A percentile compares a stretch with the other conserved stretches of the same genome.
Conservation (phyloP, 2,113 vertebrate genomes). For the Malurus cyaneus region DNA sequence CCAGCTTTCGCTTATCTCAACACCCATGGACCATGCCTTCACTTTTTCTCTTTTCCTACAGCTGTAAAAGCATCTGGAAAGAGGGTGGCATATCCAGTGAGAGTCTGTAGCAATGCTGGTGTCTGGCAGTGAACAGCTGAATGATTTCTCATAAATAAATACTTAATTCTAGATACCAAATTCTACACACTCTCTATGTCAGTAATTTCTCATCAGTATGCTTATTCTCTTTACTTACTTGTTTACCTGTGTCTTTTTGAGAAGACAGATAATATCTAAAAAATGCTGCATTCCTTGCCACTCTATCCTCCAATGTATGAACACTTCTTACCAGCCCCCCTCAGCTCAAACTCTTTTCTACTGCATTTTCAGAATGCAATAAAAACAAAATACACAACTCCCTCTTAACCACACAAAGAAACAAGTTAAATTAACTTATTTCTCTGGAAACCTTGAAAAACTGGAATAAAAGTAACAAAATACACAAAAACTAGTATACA, state of each 20-base stretch:
- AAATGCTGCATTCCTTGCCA: not conserved
- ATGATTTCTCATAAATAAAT: not conserved
- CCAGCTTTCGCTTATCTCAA: not conserved
- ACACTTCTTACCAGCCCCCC: not conserved
- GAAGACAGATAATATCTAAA: not conserved
- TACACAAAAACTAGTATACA: not conserved
- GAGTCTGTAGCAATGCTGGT: not conserved
- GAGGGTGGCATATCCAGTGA: not conserved
- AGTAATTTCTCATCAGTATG: not conserved
- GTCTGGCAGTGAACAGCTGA: not conserved
- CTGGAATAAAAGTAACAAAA: not conserved
- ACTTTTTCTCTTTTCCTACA: not conserved
- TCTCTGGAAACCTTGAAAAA: not conserved
- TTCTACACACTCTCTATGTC: not conserved
- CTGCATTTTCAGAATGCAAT: not conserved
- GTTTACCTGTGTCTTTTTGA: not conserved
- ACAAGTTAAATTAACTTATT: not conserved
- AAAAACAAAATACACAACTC: rapidly evolving
- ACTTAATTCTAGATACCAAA: not conserved
- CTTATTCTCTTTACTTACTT: not conserved
- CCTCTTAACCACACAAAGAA: not conserved
- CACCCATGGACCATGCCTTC: rapidly evolving
- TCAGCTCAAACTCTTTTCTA: not conserved
- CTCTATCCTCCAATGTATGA: not conserved
- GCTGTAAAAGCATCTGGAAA: not conserved